Percentiles rank a stretch among this genome's conserved stretches.
Evolutionary conservation across 2,113 vertebrate genomes (phyloP).

Genomic region (Neomonachus schauinslandi): DNA sequence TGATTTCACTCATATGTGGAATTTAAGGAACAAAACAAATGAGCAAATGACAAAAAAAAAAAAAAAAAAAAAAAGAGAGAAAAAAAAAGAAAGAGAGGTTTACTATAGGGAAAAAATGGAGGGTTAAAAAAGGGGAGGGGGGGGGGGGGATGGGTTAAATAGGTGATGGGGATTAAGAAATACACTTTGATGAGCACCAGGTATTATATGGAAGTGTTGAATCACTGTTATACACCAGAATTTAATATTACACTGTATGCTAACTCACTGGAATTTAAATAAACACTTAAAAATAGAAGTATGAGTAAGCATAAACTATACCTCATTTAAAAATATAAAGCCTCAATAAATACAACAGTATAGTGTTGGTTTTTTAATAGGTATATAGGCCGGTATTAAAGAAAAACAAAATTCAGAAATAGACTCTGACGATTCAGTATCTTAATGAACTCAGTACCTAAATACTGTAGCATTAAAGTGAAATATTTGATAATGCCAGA

Average conservation of each 20-base stretch:
- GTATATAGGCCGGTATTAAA: not conserved
- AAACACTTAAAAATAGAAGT: not conserved
- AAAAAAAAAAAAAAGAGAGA: not conserved
- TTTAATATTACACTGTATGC: not conserved
- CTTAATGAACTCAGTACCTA: not conserved
- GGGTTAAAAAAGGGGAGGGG: not conserved
- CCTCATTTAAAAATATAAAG: not conserved
- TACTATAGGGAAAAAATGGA: not conserved
- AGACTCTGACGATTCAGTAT: not conserved
- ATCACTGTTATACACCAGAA: not conserved
- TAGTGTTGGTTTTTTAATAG: not conserved
- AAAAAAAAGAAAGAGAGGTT: not conserved
- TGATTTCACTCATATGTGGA: not conserved
- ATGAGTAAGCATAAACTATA: not conserved
- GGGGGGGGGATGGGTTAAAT: not conserved
- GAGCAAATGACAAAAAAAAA: not conserved
- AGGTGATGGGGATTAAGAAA: not conserved
- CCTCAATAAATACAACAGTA: not conserved
- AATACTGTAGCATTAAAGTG: not conserved
- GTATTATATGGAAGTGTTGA: not conserved
- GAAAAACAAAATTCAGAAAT: not conserved
- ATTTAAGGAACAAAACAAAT: not conserved
- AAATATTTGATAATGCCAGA: not conserved
- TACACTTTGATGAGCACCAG: not conserved
- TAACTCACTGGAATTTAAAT: not conserved